Evolutionary conservation across 2,113 vertebrate genomes (phyloP).

Genomic region (Syngnathus typhle): DNA sequence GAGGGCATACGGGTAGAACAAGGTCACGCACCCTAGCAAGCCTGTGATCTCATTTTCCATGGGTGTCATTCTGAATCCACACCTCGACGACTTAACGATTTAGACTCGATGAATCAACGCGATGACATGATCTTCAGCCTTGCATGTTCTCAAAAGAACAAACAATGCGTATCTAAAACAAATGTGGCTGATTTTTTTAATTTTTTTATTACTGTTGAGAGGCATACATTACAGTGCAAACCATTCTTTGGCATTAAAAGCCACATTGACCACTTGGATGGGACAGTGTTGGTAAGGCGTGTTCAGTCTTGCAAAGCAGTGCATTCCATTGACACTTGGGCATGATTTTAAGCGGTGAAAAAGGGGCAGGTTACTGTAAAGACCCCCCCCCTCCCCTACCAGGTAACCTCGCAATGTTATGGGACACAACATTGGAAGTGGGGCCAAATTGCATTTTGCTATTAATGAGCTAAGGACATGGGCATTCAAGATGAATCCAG

Average conservation of each 20-base stretch:
- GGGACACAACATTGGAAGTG: constrained; percentile 20
- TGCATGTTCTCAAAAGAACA: constrained; percentile 20
- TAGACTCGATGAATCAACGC: not conserved
- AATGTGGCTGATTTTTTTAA: constrained; percentile 59
- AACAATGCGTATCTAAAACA: constrained; percentile 32
- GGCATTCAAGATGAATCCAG: constrained; percentile 12
- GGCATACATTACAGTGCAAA: constrained; percentile 79
- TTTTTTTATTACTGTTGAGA: constrained; percentile 67
- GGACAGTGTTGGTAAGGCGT: constrained; percentile 56
- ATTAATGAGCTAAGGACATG: constrained; percentile 19
- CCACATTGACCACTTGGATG: constrained; percentile 49
- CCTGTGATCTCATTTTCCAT: not conserved
- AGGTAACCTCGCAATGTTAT: constrained; percentile 43
- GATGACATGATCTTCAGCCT: not conserved
- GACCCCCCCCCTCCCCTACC: not conserved
- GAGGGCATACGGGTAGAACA: not conserved
- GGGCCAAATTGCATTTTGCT: constrained; percentile 21
- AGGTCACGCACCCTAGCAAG: not conserved
- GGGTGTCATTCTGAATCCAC: not conserved
- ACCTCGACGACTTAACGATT: not conserved
- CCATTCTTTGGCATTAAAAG: constrained; percentile 73
- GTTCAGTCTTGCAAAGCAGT: constrained; percentile 64
- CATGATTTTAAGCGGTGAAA: constrained; percentile 20
- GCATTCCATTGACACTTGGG: constrained; percentile 56
- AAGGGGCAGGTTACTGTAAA: constrained; percentile 8